phyloP scores from a whole-genome alignment of 2,888 invertebrate genomes.

The Eumerus sabulonum region DNA sequence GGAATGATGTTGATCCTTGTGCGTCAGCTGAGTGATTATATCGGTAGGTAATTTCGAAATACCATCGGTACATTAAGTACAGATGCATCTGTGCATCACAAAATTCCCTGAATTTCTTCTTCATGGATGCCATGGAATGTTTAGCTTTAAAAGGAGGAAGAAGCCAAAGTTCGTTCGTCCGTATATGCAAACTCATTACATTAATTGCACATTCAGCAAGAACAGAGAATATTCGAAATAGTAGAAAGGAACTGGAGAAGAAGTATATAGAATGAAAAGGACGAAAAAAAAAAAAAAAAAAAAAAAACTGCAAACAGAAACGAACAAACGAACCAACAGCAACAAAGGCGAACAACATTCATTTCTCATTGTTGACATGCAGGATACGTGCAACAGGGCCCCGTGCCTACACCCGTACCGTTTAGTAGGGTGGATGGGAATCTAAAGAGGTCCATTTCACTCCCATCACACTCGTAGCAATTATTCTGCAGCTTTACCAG shows the following conservation, averaged over 20 bases:
- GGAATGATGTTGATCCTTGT: too few species aligned
- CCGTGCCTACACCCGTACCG: slow-evolving; percentile 24
- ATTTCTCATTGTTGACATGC: slow-evolving; percentile 62
- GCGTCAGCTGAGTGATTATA: too few species aligned
- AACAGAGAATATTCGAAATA: slow-evolving; percentile 13
- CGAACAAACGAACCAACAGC: slow-evolving; percentile 13
- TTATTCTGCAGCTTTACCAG: slow-evolving; percentile 52
- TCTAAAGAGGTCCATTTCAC: slow-evolving; percentile 59
- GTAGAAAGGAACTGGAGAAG: too few species aligned
- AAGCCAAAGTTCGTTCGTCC: slow-evolving; percentile 44
- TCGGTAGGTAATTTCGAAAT: too few species aligned
- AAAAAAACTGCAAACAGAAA: slow-evolving; percentile 26
- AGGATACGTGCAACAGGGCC: slow-evolving; percentile 54
- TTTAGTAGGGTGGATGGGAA: slow-evolving; percentile 53
- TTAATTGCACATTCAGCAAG: slow-evolving; percentile 65
- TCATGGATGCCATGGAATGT: slow-evolving; percentile 25
- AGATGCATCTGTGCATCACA: background rate
- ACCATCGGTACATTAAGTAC: too few species aligned
- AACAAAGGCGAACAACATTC: slow-evolving; percentile 59
- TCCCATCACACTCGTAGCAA: slow-evolving; percentile 62
- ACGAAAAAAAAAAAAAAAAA: slow-evolving; percentile 4
- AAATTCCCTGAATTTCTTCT: slow-evolving; percentile 5
- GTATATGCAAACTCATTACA: slow-evolving; percentile 65
- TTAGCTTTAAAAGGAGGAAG: slow-evolving; percentile 24
- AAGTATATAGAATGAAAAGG: too few species aligned